A percentile compares a stretch with the other conserved stretches of the same genome.
Evolutionary conservation across 1,140 invertebrate genomes (phyloP).

Genomic region (Drosophila burlai): DNA sequence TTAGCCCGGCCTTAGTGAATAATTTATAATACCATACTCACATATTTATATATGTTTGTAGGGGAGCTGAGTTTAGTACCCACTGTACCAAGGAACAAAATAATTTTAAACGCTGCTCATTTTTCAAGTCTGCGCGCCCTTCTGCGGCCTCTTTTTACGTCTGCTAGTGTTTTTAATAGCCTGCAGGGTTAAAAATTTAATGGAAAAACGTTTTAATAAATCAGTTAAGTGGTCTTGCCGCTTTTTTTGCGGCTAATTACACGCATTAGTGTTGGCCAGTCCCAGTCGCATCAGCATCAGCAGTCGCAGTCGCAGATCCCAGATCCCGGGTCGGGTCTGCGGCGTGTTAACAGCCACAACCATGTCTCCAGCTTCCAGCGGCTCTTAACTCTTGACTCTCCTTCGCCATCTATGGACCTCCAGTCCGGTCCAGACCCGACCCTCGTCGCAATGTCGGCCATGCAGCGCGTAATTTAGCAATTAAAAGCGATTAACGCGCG

Average conservation of each 20-base stretch:
- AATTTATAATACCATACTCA: slow-evolving; percentile 5
- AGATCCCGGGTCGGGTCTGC: slow-evolving; percentile 24
- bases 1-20: slow-evolving; percentile 19
- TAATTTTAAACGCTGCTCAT: slow-evolving; percentile 77
- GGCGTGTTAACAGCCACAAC: slow-evolving; percentile 60
- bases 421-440: slow-evolving; percentile 12
- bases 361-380: slow-evolving; percentile 33
- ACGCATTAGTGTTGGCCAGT: slow-evolving; percentile 78
- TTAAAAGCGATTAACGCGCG: slow-evolving; percentile 81
- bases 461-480: slow-evolving; percentile 81
- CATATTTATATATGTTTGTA: slow-evolving; percentile 6
- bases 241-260: slow-evolving; percentile 83
- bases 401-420: slow-evolving; percentile 1
- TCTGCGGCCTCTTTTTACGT: slow-evolving; percentile 67
- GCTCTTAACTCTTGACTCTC: slow-evolving; percentile 21
- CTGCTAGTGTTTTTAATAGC: slow-evolving; percentile 76
- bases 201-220: slow-evolving; percentile 84
- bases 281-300: slow-evolving; percentile 16
- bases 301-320: slow-evolving; percentile 5
- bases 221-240: slow-evolving; percentile 83
- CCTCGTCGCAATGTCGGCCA: slow-evolving; percentile 57
- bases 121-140: slow-evolving; percentile 67
- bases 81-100: slow-evolving; percentile 56
- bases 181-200: slow-evolving; percentile 83
- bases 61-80: background rate